phyloP scores from a whole-genome alignment of 2,888 invertebrate species.

The Zonitis immaculata region DNA sequence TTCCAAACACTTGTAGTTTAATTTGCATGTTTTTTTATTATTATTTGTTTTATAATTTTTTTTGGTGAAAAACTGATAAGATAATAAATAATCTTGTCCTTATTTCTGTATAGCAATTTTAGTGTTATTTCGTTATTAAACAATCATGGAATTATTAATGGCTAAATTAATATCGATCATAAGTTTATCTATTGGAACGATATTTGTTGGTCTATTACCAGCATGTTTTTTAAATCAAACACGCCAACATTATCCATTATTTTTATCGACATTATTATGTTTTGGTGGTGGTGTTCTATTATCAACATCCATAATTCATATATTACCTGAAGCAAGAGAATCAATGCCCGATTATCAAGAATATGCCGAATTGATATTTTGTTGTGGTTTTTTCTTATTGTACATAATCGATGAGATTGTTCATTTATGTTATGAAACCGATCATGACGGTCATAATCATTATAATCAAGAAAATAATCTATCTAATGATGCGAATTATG shows the following conservation, averaged over 20 bases:
- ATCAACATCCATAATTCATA: constrained; percentile 72
- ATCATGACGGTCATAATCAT: constrained; percentile 30
- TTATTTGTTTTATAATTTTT: not conserved
- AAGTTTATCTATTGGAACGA: constrained; percentile 63
- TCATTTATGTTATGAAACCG: constrained; percentile 59
- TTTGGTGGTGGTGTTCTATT: constrained; percentile 78
- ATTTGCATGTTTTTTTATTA: too few species aligned
- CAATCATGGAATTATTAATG: constrained; percentile 50
- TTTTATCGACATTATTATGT: constrained; percentile 66
- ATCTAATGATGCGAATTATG: not conserved
- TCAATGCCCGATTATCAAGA: constrained; percentile 44
- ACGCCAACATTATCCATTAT: constrained; percentile 56
- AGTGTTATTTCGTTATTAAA: not conserved
- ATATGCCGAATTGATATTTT: constrained; percentile 62
- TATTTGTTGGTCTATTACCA: constrained; percentile 66
- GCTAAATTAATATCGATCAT: constrained; percentile 65
- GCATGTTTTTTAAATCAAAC: constrained; percentile 58
- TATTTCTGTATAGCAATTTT: not conserved
- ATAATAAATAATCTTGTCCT: not conserved
- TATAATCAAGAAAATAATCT: too few species aligned
- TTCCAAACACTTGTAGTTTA: too few species aligned
- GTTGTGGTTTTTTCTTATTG: constrained; percentile 65
- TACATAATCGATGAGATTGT: constrained; percentile 70
- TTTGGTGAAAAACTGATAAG: not conserved
- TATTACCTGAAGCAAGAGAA: constrained; percentile 73